Percentiles rank a stretch among this genome's conserved stretches.
These are phyloP conservation scores for Slavum lentiscoides DNA, from an alignment of 2,888 invertebrate species.

Conservation along the genomic window DNA sequence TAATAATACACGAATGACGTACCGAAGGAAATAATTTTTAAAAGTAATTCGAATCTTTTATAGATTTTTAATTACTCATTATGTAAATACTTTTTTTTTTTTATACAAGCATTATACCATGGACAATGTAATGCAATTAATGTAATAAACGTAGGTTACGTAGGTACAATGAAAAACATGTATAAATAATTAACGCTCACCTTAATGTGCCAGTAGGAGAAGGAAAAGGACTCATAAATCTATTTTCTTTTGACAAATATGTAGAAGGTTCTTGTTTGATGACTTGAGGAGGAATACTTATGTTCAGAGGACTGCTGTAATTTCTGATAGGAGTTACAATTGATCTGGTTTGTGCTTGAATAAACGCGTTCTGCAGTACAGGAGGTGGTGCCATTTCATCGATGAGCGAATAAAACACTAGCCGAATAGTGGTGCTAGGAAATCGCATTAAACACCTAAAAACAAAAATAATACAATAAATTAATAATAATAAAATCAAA, in stretches of 20 bases:
- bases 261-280: slow-evolving; percentile 62
- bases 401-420: slow-evolving; percentile 89
- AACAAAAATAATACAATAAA: slow-evolving; percentile 56
- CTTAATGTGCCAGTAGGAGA: slow-evolving; percentile 80
- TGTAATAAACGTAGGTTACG: too few species aligned
- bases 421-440: slow-evolving; percentile 94
- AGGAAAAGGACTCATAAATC: slow-evolving; percentile 75
- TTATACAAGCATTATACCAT: too few species aligned
- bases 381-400: slow-evolving; percentile 70
- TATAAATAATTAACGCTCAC: slow-evolving; percentile 57
- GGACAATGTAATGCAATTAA: too few species aligned
- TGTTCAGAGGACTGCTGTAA: slow-evolving; percentile 69
- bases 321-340: slow-evolving; percentile 33
- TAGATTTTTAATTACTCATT: too few species aligned
- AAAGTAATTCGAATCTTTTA: too few species aligned
- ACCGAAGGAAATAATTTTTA: too few species aligned
- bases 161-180: too few species aligned
- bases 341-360: slow-evolving; percentile 50
- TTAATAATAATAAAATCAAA: not conserved
- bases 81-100: too few species aligned
- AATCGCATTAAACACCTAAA: slow-evolving; percentile 92
- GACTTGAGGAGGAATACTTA: slow-evolving; percentile 77
- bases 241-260: slow-evolving; percentile 46
- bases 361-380: slow-evolving; percentile 42
- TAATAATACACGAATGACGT: too few species aligned